These are phyloP conservation scores for Pseudochaenichthys georgianus DNA, from an alignment of 2,797 vertebrate genomes.

Conservation along the genomic window DNA sequence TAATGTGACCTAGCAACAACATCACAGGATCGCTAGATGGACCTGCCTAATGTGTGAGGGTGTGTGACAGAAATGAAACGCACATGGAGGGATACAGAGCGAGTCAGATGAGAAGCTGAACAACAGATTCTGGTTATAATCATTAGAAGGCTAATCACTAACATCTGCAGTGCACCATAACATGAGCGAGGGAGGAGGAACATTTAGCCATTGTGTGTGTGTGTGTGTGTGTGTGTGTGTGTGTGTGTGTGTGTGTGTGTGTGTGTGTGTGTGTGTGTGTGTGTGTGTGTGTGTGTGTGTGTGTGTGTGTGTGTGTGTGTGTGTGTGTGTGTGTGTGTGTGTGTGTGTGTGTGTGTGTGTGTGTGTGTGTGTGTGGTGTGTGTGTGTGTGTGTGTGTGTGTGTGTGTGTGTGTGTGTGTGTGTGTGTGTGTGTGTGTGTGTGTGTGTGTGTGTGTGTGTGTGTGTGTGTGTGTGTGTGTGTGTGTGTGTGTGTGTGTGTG, in stretches of 20 bases:
- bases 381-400: slow-evolving; percentile 29
- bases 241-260: slow-evolving; percentile 34
- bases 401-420: slow-evolving; percentile 34
- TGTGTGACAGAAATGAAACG: slow-evolving; percentile 6
- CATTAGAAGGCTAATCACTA: slow-evolving; percentile 62
- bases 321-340: slow-evolving; percentile 34
- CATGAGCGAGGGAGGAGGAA: slow-evolving; percentile 31
- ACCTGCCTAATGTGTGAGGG: slow-evolving; percentile 16
- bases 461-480: too few relatives aligned
- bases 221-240: slow-evolving; percentile 2
- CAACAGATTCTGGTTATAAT: slow-evolving; percentile 43
- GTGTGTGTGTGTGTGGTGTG: too few relatives aligned
- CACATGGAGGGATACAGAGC: neutral
- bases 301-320: slow-evolving; percentile 32
- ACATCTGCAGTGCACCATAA: slow-evolving; percentile 55
- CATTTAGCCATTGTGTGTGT: slow-evolving; percentile 41
- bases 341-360: too few relatives aligned
- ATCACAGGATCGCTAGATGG: slow-evolving; percentile 33
- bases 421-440: slow-evolving; percentile 6
- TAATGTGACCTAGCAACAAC: slow-evolving; percentile 52
- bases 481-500: too few relatives aligned
- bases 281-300: slow-evolving; percentile 26
- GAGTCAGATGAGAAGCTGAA: slow-evolving; percentile 6
- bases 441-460: slow-evolving; percentile 21
- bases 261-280: slow-evolving; percentile 27